phyloP scores from a whole-genome alignment of 2,113 vertebrate genomes.

The Gorsachius goisagi region DNA sequence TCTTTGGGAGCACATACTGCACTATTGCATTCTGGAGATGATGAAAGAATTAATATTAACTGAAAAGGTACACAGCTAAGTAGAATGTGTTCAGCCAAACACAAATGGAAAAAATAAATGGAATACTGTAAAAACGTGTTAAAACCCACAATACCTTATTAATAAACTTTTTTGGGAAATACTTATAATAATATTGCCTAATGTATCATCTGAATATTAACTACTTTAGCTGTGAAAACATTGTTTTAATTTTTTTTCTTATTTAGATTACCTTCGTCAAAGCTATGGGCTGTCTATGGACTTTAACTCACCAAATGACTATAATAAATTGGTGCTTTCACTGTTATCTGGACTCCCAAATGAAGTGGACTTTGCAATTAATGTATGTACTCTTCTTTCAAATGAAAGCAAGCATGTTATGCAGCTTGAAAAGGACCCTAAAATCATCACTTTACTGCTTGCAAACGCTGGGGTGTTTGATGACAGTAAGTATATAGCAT shows the following conservation, averaged over 20 bases:
- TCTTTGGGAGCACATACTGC: background rate
- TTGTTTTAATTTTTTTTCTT: background rate
- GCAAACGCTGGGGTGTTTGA: conserved; percentile 97
- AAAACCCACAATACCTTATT: background rate
- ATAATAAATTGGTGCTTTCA: conserved; percentile 99
- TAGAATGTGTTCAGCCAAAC: background rate
- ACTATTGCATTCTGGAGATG: background rate
- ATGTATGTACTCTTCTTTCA: conserved; percentile 98
- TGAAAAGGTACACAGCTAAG: background rate
- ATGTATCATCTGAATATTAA: background rate
- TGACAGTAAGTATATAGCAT: conserved; percentile 84
- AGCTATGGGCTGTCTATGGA: conserved; percentile 97
- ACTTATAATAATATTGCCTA: background rate
- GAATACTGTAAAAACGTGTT: background rate
- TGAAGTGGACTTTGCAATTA: conserved; percentile 99
- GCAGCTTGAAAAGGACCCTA: conserved; percentile 99
- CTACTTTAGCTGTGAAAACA: background rate
- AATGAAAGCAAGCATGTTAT: conserved; percentile 99
- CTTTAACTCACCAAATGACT: conserved; percentile 94
- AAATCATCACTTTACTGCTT: conserved; percentile 96
- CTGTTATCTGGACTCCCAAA: conserved; percentile 98
- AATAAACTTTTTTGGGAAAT: background rate
- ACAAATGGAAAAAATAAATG: background rate
- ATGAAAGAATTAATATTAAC: background rate
- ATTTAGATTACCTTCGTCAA: conserved; percentile 97